phyloP scores from a whole-genome alignment of 1,140 invertebrate species.

The Mercenaria mercenaria region DNA sequence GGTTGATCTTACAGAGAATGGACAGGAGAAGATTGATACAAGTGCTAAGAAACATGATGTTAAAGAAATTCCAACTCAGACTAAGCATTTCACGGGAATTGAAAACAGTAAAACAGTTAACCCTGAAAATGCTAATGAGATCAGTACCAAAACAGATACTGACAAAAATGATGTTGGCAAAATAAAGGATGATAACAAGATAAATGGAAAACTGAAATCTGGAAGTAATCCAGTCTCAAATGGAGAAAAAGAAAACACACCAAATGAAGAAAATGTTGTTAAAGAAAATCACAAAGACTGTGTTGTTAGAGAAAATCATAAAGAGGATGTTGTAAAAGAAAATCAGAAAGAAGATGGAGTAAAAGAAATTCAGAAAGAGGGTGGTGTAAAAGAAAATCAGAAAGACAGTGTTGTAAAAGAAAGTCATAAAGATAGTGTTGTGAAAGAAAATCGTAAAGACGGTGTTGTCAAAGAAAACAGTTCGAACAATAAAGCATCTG shows the following conservation, averaged over 20 bases:
- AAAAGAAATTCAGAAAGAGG: background rate
- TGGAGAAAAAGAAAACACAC: background rate
- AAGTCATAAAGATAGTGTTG: background rate
- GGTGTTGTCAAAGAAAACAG: background rate
- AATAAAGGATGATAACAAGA: background rate
- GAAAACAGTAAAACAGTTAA: background rate
- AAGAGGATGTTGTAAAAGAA: too few relatives aligned
- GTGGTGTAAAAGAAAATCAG: background rate
- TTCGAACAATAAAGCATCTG: constrained; percentile 27
- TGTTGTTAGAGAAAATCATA: too few relatives aligned
- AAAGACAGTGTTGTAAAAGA: background rate
- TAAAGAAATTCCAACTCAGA: background rate
- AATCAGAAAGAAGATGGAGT: background rate
- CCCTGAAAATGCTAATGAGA: background rate
- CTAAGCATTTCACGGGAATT: background rate
- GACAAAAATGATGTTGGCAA: background rate
- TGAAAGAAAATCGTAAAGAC: background rate
- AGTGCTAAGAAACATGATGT: background rate
- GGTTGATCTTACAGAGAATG: too few relatives aligned
- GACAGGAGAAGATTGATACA: background rate
- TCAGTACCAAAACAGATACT: background rate
- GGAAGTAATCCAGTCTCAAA: background rate
- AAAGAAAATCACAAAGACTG: background rate
- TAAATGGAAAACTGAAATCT: background rate
- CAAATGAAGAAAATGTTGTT: background rate